These are phyloP conservation scores for Notothenia coriiceps DNA, from an alignment of 2,113 vertebrate species.

Conservation along the genomic window DNA sequence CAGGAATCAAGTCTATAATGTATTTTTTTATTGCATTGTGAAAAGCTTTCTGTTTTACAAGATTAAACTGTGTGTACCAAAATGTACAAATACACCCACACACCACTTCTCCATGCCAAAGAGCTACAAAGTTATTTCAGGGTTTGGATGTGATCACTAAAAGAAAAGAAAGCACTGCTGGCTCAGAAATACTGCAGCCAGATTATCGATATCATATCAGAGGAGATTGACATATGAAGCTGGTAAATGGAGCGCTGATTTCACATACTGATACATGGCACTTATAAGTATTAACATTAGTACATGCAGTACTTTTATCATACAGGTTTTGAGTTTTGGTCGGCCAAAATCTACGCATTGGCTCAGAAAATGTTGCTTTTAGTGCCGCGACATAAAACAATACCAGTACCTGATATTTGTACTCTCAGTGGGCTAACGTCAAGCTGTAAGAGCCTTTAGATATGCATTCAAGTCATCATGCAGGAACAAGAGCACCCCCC, in stretches of 20 bases:
- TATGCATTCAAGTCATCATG: constrained; percentile 8
- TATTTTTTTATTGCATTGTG: background rate
- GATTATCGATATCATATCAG: background rate
- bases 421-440: background rate
- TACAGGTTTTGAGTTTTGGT: background rate
- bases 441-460: constrained; percentile 3
- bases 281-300: too few species aligned
- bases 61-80: background rate
- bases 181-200: background rate
- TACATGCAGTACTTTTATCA: too few species aligned
- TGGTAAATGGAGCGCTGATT: background rate
- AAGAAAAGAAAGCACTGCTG: constrained; percentile 2
- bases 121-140: background rate
- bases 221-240: background rate
- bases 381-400: constrained; percentile 17
- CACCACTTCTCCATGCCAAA: background rate
- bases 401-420: constrained; percentile 34
- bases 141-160: constrained; percentile 1
- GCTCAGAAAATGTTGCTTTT: constrained; percentile 12
- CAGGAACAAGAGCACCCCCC: constrained; percentile 13
- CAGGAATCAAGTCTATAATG: background rate
- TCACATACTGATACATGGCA: background rate
- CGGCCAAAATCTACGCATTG: constrained; percentile 30
- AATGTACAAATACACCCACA: background rate
- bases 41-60: constrained; percentile 3